These are phyloP conservation scores for Drosophila nr. perissopoda DNA, from an alignment of 2,888 invertebrate genomes.

Conservation along the genomic window DNA sequence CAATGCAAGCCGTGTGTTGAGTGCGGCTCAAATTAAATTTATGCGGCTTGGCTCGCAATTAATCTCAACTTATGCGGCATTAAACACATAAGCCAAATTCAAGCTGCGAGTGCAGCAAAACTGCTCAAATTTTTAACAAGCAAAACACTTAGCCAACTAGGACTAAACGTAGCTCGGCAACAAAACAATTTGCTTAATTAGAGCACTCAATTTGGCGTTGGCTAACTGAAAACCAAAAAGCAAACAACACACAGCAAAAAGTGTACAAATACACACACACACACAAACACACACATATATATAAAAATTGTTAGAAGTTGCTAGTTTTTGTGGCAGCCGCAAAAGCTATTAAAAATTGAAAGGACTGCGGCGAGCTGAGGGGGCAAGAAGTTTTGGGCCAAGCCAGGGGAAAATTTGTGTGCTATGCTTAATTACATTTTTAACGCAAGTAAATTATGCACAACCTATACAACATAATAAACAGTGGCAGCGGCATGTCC, in stretches of 20 bases:
- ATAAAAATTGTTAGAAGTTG: background rate
- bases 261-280: slow-evolving; percentile 19
- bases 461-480: slow-evolving; percentile 71
- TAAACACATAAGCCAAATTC: slow-evolving; percentile 5
- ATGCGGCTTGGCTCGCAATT: slow-evolving; percentile 14
- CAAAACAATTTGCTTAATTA: slow-evolving; percentile 70
- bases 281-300: slow-evolving; percentile 3
- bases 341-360: slow-evolving; percentile 69
- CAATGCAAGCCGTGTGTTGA: slow-evolving; percentile 34
- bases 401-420: slow-evolving; percentile 14
- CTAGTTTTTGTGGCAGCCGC: slow-evolving; percentile 27
- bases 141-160: background rate
- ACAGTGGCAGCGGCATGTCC: slow-evolving; percentile 46
- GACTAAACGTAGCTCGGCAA: slow-evolving; percentile 31
- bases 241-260: slow-evolving; percentile 7
- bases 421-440: slow-evolving; percentile 76
- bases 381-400: slow-evolving; percentile 33
- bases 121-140: background rate
- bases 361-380: slow-evolving; percentile 10
- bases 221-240: slow-evolving; percentile 38
- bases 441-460: slow-evolving; percentile 74
- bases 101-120: background rate
- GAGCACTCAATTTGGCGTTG: slow-evolving; percentile 51
- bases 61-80: background rate
- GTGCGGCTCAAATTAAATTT: slow-evolving; percentile 32